Conservation (phyloP, 1,140 invertebrate genomes). For the Saxidomus purpurata region DNA sequence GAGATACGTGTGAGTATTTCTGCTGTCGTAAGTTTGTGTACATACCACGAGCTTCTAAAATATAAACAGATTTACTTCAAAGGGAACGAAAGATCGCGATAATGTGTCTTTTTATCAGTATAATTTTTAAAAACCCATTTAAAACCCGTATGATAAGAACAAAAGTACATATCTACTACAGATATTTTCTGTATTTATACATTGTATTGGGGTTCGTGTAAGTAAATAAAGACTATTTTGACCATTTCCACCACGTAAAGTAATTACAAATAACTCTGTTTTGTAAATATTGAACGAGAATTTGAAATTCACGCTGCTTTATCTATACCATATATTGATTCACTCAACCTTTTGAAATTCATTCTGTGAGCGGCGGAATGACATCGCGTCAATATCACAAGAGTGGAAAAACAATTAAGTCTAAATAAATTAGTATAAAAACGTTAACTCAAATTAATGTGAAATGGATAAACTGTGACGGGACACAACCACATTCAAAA, state of each 20-base stretch:
- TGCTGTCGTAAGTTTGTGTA: background rate
- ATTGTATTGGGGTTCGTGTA: background rate
- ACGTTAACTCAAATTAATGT: background rate
- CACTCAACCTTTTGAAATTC: constrained; percentile 8
- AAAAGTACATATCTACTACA: too few relatives aligned
- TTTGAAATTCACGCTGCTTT: constrained; percentile 26
- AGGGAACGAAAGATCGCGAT: background rate
- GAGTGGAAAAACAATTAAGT: background rate
- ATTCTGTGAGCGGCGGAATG: constrained; percentile 10
- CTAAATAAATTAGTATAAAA: background rate
- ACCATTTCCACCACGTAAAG: constrained; percentile 11
- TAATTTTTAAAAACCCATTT: too few relatives aligned
- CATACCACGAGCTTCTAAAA: background rate
- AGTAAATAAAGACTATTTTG: background rate
- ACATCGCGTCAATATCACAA: constrained; percentile 19
- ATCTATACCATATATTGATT: constrained; percentile 18
- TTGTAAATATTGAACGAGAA: constrained; percentile 22
- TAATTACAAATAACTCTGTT: background rate
- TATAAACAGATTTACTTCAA: background rate
- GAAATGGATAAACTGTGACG: background rate
- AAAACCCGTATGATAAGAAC: too few relatives aligned
- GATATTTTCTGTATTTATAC: too few relatives aligned
- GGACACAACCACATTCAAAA: background rate
- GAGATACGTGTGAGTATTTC: too few relatives aligned
- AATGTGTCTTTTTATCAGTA: too few relatives aligned